Evolutionary conservation across 2,797 vertebrate genomes (phyloP).

Genomic region (Pangasius sanitwongsei): DNA sequence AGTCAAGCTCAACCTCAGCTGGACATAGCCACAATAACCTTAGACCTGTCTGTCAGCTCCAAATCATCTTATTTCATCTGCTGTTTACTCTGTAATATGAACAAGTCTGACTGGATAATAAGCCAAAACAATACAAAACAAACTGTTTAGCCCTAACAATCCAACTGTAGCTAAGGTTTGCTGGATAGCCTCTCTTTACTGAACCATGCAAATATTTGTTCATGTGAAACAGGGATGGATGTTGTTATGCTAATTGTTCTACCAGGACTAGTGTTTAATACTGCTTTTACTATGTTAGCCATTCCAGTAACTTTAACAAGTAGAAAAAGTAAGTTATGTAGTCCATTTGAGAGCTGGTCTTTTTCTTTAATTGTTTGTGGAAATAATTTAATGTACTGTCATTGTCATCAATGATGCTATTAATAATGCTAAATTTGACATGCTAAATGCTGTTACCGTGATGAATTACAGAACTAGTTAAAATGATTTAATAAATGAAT

Average conservation of each 20-base stretch:
- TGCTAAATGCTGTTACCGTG: background rate
- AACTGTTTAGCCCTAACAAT: background rate
- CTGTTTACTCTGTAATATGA: constrained; percentile 27
- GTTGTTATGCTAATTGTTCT: background rate
- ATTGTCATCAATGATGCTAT: background rate
- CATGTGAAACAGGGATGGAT: constrained; percentile 1
- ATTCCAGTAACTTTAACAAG: background rate
- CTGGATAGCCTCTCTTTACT: background rate
- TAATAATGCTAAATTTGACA: background rate
- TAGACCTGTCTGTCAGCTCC: constrained; percentile 1
- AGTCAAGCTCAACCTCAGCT: constrained; percentile 5
- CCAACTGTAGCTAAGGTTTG: background rate
- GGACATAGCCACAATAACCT: constrained; percentile 27
- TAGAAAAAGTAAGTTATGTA: background rate
- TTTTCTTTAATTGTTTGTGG: background rate
- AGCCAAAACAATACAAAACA: constrained; percentile 13
- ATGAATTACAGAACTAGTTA: background rate
- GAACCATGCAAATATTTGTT: constrained; percentile 15
- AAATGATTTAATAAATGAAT: background rate
- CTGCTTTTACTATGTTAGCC: background rate
- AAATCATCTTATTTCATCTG: constrained; percentile 16
- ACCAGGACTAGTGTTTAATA: constrained; percentile 1
- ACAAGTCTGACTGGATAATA: background rate
- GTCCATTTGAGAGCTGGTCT: background rate
- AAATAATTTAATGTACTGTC: background rate